phyloP scores from a whole-genome alignment of 2,888 invertebrate genomes.

The Argynnis bischoffii region DNA sequence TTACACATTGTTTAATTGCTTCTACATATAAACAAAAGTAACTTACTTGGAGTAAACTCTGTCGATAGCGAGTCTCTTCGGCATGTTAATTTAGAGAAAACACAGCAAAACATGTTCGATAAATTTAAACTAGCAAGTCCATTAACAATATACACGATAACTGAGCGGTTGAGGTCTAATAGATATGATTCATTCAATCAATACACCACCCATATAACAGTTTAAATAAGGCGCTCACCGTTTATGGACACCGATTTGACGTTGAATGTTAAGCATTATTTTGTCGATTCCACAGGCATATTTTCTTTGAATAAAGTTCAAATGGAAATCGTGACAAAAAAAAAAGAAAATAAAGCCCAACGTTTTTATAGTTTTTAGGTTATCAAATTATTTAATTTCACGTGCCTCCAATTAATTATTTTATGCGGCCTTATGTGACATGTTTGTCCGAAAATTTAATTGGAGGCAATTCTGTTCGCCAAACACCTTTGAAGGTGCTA shows the following conservation, averaged over 20 bases:
- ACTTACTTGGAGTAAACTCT: conserved; percentile 39
- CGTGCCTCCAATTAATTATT: too few species aligned
- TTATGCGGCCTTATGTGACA: too few species aligned
- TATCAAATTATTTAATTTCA: too few species aligned
- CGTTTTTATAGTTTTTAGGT: too few species aligned
- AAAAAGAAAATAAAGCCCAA: too few species aligned
- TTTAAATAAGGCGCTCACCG: conserved; percentile 4
- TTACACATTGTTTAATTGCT: neutral
- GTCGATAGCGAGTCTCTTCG: conserved; percentile 33
- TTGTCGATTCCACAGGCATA: neutral
- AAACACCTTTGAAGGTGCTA: too few species aligned
- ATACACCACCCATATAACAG: conserved; percentile 33
- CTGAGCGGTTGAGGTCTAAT: conserved; percentile 22
- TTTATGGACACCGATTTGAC: conserved; percentile 8
- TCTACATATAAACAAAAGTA: neutral
- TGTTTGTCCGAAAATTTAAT: too few species aligned
- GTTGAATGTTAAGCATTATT: neutral
- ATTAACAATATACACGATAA: conserved; percentile 9
- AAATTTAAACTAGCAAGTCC: neutral
- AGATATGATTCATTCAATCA: conserved; percentile 37
- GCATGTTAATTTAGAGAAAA: conserved; percentile 23
- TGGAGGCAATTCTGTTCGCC: too few species aligned
- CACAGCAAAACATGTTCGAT: conserved; percentile 36
- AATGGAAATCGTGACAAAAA: too few species aligned
- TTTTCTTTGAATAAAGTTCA: neutral